Evolutionary conservation across 2,888 invertebrate genomes (phyloP).

Genomic region (Arctia plantaginis): DNA sequence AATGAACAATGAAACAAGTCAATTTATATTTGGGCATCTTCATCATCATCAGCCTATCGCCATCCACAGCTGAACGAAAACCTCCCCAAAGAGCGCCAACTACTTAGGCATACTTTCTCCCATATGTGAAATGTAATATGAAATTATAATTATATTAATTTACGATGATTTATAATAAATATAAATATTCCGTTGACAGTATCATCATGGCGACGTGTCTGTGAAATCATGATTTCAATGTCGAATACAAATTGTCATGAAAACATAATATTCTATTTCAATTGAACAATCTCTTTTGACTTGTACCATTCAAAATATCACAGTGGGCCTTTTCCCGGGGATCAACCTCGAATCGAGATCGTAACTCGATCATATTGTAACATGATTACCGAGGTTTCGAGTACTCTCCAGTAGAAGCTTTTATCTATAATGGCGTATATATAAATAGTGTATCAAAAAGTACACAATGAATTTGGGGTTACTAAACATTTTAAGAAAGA

Average conservation of each 20-base stretch:
- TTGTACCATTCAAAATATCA: constrained; percentile 47
- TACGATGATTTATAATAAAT: too few relatives aligned
- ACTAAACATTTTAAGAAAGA: constrained; percentile 6
- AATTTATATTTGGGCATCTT: too few relatives aligned
- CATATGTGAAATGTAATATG: too few relatives aligned
- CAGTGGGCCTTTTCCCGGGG: constrained; percentile 61
- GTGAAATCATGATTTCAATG: too few relatives aligned
- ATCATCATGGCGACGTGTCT: neutral
- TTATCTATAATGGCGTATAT: constrained; percentile 76
- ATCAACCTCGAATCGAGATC: constrained; percentile 72
- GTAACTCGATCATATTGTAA: constrained; percentile 83
- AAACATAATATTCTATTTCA: neutral
- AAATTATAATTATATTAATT: too few relatives aligned
- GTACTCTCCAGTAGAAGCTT: constrained; percentile 70
- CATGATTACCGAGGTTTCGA: constrained; percentile 72
- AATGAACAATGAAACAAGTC: too few relatives aligned
- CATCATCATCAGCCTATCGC: too few relatives aligned
- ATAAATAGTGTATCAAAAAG: constrained; percentile 56
- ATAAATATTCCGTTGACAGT: neutral
- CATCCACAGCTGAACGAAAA: too few relatives aligned
- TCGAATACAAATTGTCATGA: neutral
- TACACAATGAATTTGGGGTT: constrained; percentile 22
- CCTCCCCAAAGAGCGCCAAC: too few relatives aligned
- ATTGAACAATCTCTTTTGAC: constrained; percentile 14
- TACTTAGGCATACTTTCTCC: too few relatives aligned